phyloP scores from a whole-genome alignment of 2,797 vertebrate genomes.

The Carcharodon carcharias region DNA sequence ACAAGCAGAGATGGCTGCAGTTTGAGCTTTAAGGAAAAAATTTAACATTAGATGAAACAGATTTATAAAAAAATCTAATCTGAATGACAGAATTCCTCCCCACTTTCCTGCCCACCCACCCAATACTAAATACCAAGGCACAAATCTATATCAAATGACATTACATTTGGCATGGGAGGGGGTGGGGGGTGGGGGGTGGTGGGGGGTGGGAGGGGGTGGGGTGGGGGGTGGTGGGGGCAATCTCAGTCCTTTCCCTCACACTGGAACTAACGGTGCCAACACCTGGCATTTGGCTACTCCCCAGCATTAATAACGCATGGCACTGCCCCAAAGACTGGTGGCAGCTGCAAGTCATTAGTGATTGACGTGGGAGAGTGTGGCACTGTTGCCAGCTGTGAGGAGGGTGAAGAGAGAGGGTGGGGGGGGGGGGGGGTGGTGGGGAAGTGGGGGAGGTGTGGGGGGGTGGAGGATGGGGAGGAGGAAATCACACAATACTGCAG shows the following conservation, averaged over 20 bases:
- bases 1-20: not conserved
- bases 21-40: not conserved
- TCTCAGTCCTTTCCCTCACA: conserved; percentile 50
- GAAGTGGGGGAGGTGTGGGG: conserved; percentile 40
- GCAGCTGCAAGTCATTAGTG: conserved; percentile 76
- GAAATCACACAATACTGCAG: conserved; percentile 50
- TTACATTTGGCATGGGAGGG: conserved; percentile 66
- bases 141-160: conserved; percentile 69
- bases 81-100: not conserved
- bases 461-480: not conserved
- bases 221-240: conserved; percentile 54
- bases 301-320: conserved; percentile 73
- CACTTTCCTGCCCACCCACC: not conserved
- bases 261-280: conserved; percentile 67
- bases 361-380: conserved; percentile 70
- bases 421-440: conserved; percentile 42
- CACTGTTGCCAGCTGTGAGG: conserved; percentile 60
- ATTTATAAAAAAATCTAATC: not conserved
- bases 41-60: not conserved
- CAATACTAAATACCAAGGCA: conserved; percentile 63
- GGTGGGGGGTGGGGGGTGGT: too few species aligned
- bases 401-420: conserved; percentile 46
- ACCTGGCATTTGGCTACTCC: conserved; percentile 76
- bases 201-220: too few species aligned
- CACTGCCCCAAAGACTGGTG: conserved; percentile 72